Evolutionary conservation across 1,140 invertebrate genomes (phyloP).

Genomic region (Brachionus plicatilis): DNA sequence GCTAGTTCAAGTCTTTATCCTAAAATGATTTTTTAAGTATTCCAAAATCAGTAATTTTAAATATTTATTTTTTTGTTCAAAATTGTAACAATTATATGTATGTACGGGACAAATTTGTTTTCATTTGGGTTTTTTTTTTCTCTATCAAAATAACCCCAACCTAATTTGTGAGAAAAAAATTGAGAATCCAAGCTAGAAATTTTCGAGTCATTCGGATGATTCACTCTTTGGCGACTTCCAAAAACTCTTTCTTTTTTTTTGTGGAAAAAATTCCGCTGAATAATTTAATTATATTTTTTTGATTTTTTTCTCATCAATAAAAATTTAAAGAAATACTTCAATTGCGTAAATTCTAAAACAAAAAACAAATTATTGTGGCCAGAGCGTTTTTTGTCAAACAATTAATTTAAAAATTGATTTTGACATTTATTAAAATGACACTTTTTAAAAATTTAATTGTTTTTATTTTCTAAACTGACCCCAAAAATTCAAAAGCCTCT

Average conservation of each 20-base stretch:
- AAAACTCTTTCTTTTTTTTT: not conserved
- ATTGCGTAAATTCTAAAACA: not conserved
- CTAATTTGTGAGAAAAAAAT: not conserved
- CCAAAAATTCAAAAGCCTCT: not conserved
- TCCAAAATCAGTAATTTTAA: not conserved
- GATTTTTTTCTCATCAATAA: no score
- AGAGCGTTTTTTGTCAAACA: not conserved
- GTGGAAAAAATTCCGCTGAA: not conserved
- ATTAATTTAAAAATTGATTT: not conserved
- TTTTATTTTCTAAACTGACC: not conserved
- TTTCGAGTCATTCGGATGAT: not conserved
- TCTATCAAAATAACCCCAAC: not conserved
- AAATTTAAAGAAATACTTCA: not conserved
- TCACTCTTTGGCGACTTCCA: not conserved
- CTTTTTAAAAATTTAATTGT: not conserved
- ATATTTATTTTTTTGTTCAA: not conserved
- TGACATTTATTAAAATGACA: not conserved
- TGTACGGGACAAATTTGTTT: not conserved
- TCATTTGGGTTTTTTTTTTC: not conserved
- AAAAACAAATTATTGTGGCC: not conserved
- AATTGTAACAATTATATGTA: not conserved
- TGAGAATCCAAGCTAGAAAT: not conserved
- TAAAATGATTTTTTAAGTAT: not conserved
- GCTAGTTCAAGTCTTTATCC: not conserved
- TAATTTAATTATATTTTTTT: no score